These are phyloP conservation scores for Acanthococcus lagerstroemiae DNA, from an alignment of 2,888 invertebrate genomes.

Conservation along the genomic window DNA sequence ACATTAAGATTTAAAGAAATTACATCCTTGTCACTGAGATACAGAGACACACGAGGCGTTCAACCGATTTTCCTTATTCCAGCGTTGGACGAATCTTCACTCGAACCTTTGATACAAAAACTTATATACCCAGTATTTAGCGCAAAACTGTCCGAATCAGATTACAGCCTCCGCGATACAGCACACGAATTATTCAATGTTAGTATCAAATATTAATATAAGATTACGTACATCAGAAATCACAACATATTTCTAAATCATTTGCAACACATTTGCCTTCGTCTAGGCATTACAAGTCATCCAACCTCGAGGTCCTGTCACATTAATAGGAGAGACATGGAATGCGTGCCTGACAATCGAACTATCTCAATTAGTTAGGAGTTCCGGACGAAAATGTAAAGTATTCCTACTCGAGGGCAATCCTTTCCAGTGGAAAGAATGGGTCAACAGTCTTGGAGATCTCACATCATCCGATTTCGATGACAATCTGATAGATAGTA, in stretches of 20 bases:
- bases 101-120: conserved; percentile 38
- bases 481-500: too few relatives aligned
- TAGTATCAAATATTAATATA: too few relatives aligned
- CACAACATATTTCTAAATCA: too few relatives aligned
- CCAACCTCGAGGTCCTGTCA: background rate
- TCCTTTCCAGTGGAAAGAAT: background rate
- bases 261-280: too few relatives aligned
- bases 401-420: background rate
- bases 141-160: conserved; percentile 39
- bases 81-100: conserved; percentile 40
- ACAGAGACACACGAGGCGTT: conserved; percentile 38
- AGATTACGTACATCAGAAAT: too few relatives aligned
- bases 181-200: conserved; percentile 32
- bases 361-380: background rate
- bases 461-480: too few relatives aligned
- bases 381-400: background rate
- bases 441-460: too few relatives aligned
- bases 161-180: background rate
- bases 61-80: conserved; percentile 43
- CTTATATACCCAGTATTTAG: conserved; percentile 43
- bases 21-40: conserved; percentile 41
- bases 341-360: background rate
- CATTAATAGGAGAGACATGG: background rate
- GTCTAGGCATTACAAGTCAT: too few relatives aligned
- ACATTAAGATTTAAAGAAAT: conserved; percentile 40